These are phyloP conservation scores for Forbesichthys papilliferus DNA, from an alignment of 2,113 vertebrate species.

Conservation along the genomic window DNA sequence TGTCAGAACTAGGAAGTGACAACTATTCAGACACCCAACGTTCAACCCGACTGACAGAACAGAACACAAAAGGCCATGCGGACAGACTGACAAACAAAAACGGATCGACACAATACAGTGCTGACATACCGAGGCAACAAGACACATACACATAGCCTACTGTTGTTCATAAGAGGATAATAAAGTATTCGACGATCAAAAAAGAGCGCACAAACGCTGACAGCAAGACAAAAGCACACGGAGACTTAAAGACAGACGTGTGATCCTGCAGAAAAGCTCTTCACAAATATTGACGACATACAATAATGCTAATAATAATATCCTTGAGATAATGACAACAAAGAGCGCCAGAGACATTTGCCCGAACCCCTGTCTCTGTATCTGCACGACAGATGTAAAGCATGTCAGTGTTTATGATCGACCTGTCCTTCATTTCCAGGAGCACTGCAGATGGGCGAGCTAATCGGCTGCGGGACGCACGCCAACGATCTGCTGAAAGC, in stretches of 20 bases:
- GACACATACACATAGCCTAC: constrained; percentile 7
- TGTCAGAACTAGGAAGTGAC: no score
- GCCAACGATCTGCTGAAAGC: background rate
- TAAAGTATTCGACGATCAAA: background rate
- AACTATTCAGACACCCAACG: background rate
- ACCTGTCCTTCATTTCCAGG: constrained; percentile 48
- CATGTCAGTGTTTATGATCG: constrained; percentile 37
- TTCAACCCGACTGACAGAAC: background rate
- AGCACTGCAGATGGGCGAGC: constrained; percentile 51
- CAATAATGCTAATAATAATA: background rate
- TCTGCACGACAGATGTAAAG: constrained; percentile 2
- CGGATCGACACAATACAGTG: no score
- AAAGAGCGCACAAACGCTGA: no score
- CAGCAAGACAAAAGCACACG: background rate
- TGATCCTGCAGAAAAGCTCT: background rate
- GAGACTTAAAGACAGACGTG: background rate
- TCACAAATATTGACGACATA: background rate
- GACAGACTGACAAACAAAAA: background rate
- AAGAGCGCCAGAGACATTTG: background rate
- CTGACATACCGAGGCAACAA: background rate
- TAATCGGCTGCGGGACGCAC: background rate
- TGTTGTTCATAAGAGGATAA: background rate
- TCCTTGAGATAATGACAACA: no score
- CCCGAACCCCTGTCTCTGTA: constrained; percentile 6
- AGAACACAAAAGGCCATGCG: constrained; percentile 2